Base-by-base conservation (phyloP, 2,113 vertebrate genomes). In the Notarius lentiginosus region DNA sequence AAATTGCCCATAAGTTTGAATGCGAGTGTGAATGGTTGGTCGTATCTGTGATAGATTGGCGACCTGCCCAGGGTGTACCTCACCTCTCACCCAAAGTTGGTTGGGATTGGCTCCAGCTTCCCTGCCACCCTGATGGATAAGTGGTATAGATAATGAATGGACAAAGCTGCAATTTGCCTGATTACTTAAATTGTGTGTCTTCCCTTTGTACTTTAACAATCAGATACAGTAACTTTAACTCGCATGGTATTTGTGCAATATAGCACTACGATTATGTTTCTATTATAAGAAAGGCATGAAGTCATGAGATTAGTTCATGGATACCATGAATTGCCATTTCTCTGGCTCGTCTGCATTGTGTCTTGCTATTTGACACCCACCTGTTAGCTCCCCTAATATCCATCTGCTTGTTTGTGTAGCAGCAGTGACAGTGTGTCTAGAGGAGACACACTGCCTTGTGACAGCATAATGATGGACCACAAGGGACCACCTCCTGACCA, bases 371-470 rank as follows among this genome's bases (percentile, higher is more conserved):
- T 86, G 86, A 90, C 88, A 87, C 83, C 86, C 88, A 89, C 87
- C 89, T 90, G 89, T 87, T 76, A 24, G 84, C 88, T 61, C 65
- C 68, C 51, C 76, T 89, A 85, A 83, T 75, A 24, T 87, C 82
- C 90, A 92, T 92, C 92, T 93, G 93, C 82, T 83, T 92, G 92
- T 93, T 92, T 92, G 90, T 89, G 87, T 90, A 91, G 92, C 88
- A 20, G n/a, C 85, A 91, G 75, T 93, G 88, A 89, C 91, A 85
- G 90, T 91, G 90, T 91, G 91, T 86, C 87, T 90, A 87, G 82
- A 92, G 84, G 89, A 90, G 77, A 85, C 82, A 87, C 91, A 89
- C 85, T 47, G 20, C 34, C 49, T 83, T 89, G 89, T 90, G 89
- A 90, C 84, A 85, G 73, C 83, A 86, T 79, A 91, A 90, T 87